Evolutionary conservation across 2,888 invertebrate genomes (phyloP).

Genomic region (Amblyteles armatorius): DNA sequence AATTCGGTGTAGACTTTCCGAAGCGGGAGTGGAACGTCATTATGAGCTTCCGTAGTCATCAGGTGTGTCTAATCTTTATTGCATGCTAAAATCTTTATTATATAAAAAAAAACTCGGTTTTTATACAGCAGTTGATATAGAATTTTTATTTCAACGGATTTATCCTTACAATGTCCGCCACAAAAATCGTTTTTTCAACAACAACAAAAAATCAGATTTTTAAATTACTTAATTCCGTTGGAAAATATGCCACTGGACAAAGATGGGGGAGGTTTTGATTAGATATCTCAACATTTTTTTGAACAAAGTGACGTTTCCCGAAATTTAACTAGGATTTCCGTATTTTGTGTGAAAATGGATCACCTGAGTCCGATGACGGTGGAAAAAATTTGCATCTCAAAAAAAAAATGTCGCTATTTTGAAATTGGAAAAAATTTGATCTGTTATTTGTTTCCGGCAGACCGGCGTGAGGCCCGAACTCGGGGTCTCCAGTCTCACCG

Average conservation of each 20-base stretch:
- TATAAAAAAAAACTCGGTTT: background rate
- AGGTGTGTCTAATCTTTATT: constrained; percentile 83
- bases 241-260: too few relatives aligned
- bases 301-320: too few relatives aligned
- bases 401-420: background rate
- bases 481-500: constrained; percentile 73
- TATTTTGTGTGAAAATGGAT: too few relatives aligned
- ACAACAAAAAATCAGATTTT: too few relatives aligned
- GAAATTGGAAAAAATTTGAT: too few relatives aligned
- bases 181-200: background rate
- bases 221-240: too few relatives aligned
- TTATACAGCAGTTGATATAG: too few relatives aligned
- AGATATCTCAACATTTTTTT: too few relatives aligned
- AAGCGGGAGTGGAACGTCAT: constrained; percentile 91
- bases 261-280: too few relatives aligned
- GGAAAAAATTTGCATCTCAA: background rate
- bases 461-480: constrained; percentile 79
- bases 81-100: background rate
- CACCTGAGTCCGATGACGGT: background rate
- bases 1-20: constrained; percentile 88
- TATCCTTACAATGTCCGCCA: too few relatives aligned
- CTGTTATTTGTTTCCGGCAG: constrained; percentile 64
- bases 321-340: too few relatives aligned
- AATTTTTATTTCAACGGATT: too few relatives aligned
- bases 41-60: constrained; percentile 88